phyloP scores from a whole-genome alignment of 2,113 vertebrate species.

The Terrapene triunguis region DNA sequence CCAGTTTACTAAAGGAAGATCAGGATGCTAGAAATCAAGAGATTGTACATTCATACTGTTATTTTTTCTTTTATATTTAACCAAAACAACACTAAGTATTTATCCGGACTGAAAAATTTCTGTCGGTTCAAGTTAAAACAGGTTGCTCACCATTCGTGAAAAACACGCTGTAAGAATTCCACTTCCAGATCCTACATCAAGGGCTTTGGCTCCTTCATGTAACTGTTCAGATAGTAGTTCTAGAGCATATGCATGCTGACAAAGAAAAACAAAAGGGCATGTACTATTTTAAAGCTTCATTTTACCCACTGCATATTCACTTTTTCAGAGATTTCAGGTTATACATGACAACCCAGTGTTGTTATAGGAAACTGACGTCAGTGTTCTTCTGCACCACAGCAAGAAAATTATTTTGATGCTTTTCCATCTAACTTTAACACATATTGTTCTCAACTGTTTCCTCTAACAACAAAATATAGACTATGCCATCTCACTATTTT shows the following conservation, averaged over 20 bases:
- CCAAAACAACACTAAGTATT: background rate
- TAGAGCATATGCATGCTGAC: conserved; percentile 95
- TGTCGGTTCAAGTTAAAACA: conserved; percentile 8
- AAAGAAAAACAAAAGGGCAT: conserved; percentile 30
- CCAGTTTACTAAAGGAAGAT: background rate
- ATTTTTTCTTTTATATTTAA: background rate
- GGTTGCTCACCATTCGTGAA: conserved; percentile 93
- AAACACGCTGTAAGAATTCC: conserved; percentile 97
- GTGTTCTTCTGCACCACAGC: background rate
- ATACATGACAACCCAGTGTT: background rate
- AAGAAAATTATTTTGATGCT: background rate
- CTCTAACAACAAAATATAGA: background rate
- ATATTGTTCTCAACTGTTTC: background rate
- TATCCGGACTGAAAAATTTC: background rate
- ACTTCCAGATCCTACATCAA: conserved; percentile 98
- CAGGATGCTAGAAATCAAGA: background rate
- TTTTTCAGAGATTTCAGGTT: background rate
- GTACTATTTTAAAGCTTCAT: background rate
- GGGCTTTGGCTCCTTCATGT: conserved; percentile 95
- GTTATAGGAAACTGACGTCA: background rate
- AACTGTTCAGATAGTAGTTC: conserved; percentile 96
- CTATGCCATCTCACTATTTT: background rate
- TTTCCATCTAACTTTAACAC: background rate
- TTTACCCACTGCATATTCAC: conserved; percentile 1
- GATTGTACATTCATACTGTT: background rate